Conservation (phyloP, 1,140 invertebrate genomes). For the Drosophila varians region DNA sequence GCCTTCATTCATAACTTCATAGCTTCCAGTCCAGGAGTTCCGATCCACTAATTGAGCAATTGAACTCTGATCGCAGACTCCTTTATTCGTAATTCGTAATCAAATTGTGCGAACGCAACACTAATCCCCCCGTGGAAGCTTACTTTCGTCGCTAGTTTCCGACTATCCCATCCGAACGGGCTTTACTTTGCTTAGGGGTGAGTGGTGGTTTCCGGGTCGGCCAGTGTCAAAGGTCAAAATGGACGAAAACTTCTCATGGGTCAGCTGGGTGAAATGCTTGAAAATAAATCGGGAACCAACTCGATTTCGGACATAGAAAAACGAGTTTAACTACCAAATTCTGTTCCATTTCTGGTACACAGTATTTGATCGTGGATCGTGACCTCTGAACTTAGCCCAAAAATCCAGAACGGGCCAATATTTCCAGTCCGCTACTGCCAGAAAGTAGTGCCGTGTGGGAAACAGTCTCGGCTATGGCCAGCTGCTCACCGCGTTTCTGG, state of each 20-base stretch:
- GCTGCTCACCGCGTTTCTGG: conserved; percentile 22
- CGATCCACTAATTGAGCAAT: conserved; percentile 70
- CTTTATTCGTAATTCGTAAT: conserved; percentile 48
- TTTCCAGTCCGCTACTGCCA: conserved; percentile 24
- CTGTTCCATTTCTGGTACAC: conserved; percentile 45
- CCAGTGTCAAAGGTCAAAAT: conserved; percentile 75
- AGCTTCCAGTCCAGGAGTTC: conserved; percentile 42
- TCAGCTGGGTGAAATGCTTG: conserved; percentile 45
- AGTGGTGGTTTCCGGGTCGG: conserved; percentile 54
- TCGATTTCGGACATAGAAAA: conserved; percentile 51
- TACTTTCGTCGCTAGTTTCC: conserved; percentile 1
- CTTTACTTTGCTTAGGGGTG: conserved; percentile 55
- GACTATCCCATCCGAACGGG: conserved; percentile 57
- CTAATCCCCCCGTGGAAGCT: background rate
- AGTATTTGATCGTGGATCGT: conserved; percentile 48
- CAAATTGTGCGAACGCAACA: conserved; percentile 34
- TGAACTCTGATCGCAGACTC: conserved; percentile 68
- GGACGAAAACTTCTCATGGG: conserved; percentile 79
- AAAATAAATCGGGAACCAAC: conserved; percentile 26
- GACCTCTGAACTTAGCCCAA: conserved; percentile 76
- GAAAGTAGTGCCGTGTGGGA: conserved; percentile 42
- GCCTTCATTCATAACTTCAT: conserved; percentile 62
- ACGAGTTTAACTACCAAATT: conserved; percentile 64
- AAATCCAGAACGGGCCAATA: conserved; percentile 54
- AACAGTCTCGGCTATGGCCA: conserved; percentile 31